phyloP scores from a whole-genome alignment of 2,113 vertebrate species.

The Copsychus sechellarum region DNA sequence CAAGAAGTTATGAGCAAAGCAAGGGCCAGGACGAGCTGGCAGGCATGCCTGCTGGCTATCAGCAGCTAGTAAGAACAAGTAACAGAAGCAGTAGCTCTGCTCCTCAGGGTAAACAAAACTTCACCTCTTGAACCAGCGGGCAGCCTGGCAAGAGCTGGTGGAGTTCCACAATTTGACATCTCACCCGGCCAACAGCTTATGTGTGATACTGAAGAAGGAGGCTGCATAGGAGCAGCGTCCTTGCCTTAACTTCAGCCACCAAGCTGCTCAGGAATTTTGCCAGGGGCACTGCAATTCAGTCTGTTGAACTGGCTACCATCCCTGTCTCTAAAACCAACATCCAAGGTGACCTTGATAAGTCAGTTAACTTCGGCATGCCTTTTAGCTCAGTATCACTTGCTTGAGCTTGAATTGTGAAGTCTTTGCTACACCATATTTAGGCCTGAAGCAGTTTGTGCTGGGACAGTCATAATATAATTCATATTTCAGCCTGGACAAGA shows the following conservation, averaged over 20 bases:
- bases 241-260: neutral
- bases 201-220: neutral
- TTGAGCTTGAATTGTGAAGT: neutral
- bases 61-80: neutral
- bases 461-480: neutral
- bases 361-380: neutral
- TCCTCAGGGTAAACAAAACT: neutral
- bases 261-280: neutral
- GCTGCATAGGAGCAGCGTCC: neutral
- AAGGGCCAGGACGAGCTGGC: neutral
- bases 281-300: neutral
- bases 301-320: neutral
- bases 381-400: neutral
- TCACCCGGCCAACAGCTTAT: neutral
- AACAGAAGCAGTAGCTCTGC: neutral
- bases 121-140: rapidly evolving
- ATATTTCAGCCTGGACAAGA: neutral
- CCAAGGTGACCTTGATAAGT: neutral
- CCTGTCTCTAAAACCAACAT: neutral
- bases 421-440: neutral
- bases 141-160: neutral
- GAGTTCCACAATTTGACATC: neutral
- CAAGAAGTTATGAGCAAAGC: neutral
- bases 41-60: neutral
- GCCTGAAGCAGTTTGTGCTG: neutral